Evolutionary conservation across 2,113 vertebrate species (phyloP).

Genomic region (Burhinus bistriatus): DNA sequence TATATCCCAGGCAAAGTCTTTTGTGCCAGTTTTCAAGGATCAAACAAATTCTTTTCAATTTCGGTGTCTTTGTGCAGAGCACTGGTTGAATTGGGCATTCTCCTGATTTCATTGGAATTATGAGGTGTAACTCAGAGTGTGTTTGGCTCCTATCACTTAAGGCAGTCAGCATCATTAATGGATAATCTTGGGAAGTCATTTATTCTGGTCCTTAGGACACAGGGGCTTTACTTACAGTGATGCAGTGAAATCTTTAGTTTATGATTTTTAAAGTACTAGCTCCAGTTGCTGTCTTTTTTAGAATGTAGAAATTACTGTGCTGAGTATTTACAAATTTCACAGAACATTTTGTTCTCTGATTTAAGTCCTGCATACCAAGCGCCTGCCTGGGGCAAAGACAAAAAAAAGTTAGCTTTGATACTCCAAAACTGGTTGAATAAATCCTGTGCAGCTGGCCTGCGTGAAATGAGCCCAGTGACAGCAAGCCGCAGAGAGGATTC

Average conservation of each 20-base stretch:
- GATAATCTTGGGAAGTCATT: not conserved
- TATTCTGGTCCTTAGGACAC: not conserved
- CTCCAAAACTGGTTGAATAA: conserved; percentile 32
- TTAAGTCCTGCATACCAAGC: conserved; percentile 14
- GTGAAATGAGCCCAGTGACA: conserved; percentile 34
- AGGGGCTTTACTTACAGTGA: not conserved
- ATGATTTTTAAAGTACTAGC: not conserved
- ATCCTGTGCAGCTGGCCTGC: conserved; percentile 57
- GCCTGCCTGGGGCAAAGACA: conserved; percentile 27
- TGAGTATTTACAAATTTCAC: conserved; percentile 18
- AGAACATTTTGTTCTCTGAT: conserved; percentile 47
- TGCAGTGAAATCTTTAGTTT: not conserved
- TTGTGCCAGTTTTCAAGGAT: not conserved
- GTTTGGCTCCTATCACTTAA: not conserved
- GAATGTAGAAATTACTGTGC: not conserved
- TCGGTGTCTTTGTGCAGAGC: not conserved
- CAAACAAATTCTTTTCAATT: not conserved
- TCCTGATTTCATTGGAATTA: not conserved
- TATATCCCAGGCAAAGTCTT: not conserved
- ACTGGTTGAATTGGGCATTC: not conserved
- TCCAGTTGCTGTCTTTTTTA: not conserved
- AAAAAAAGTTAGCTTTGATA: conserved; percentile 29
- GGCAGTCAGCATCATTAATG: not conserved
- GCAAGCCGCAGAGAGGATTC: not conserved
- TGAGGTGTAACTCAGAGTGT: not conserved